Percentiles rank a stretch among this genome's conserved stretches.
Evolutionary conservation across 2,888 invertebrate species (phyloP).

Genomic region (Drosophila pseudotalamancana): DNA sequence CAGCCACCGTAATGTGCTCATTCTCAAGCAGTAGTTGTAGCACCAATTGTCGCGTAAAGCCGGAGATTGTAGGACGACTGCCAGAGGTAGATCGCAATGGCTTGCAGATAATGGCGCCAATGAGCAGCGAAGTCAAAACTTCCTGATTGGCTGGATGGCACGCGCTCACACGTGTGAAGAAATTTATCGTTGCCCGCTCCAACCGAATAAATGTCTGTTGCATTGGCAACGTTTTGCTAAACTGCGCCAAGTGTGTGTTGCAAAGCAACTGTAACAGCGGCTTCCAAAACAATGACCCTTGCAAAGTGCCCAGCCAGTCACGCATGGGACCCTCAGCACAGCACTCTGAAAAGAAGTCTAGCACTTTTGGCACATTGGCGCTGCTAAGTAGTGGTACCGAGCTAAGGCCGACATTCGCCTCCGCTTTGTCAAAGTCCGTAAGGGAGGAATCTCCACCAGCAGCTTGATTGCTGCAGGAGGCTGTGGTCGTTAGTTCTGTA

Average conservation of each 20-base stretch:
- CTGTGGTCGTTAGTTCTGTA: constrained; percentile 33
- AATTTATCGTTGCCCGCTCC: constrained; percentile 91
- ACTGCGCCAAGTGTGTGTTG: constrained; percentile 85
- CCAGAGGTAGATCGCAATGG: constrained; percentile 48
- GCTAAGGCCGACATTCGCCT: constrained; percentile 32
- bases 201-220: constrained; percentile 86
- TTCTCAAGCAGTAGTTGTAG: constrained; percentile 94
- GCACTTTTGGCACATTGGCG: constrained; percentile 87
- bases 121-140: constrained; percentile 90
- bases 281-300: constrained; percentile 94
- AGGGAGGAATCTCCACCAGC: constrained; percentile 47
- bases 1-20: constrained; percentile 92
- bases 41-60: constrained; percentile 94
- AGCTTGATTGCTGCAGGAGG: constrained; percentile 41
- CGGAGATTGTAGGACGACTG: constrained; percentile 87
- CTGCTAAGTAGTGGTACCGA: constrained; percentile 85
- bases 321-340: constrained; percentile 92
- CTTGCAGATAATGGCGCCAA: constrained; percentile 78
- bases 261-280: constrained; percentile 91
- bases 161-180: constrained; percentile 92
- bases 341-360: constrained; percentile 92
- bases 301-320: constrained; percentile 93
- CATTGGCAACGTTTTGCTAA: constrained; percentile 78
- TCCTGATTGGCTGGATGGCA: constrained; percentile 94
- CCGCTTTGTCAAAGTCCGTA: constrained; percentile 65